Evolutionary conservation across 2,113 vertebrate species (phyloP).

Genomic region (Clarias gariepinus): DNA sequence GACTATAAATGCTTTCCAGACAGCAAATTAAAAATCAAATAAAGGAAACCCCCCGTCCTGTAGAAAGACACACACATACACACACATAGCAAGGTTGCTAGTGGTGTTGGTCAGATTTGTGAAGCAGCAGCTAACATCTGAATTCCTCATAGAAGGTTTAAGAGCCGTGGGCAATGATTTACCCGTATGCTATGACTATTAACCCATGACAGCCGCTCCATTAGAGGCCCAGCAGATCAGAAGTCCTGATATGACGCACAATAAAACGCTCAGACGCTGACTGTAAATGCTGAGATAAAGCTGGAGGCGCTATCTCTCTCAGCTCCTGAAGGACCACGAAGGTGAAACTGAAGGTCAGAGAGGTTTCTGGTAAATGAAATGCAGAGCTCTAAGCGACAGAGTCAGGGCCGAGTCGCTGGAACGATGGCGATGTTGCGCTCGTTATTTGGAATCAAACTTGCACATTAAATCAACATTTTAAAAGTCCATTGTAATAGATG

Average conservation of each 20-base stretch:
- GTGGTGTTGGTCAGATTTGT: background rate
- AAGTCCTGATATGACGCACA: background rate
- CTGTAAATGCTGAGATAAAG: constrained; percentile 7
- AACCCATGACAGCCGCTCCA: background rate
- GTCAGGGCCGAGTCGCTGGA: background rate
- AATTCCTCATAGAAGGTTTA: constrained; percentile 20
- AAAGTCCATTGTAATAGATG: too few relatives aligned
- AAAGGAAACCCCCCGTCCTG: background rate
- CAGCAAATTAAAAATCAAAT: background rate
- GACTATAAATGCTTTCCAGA: background rate
- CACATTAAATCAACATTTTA: too few relatives aligned
- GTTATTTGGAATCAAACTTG: background rate
- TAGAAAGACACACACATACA: background rate
- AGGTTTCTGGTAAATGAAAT: background rate
- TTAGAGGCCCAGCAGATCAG: background rate
- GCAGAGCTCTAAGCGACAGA: background rate
- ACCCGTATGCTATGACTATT: background rate
- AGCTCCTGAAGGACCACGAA: background rate
- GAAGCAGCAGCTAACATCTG: background rate
- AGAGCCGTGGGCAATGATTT: background rate
- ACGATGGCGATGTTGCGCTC: background rate
- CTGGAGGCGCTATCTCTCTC: background rate
- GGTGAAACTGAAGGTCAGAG: background rate
- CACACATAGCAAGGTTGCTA: background rate
- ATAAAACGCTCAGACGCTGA: background rate